Percentiles rank a stretch among this genome's conserved stretches.
phyloP scores from a whole-genome alignment of 2,113 vertebrate species.

The Lethenteron camtschaticum region DNA sequence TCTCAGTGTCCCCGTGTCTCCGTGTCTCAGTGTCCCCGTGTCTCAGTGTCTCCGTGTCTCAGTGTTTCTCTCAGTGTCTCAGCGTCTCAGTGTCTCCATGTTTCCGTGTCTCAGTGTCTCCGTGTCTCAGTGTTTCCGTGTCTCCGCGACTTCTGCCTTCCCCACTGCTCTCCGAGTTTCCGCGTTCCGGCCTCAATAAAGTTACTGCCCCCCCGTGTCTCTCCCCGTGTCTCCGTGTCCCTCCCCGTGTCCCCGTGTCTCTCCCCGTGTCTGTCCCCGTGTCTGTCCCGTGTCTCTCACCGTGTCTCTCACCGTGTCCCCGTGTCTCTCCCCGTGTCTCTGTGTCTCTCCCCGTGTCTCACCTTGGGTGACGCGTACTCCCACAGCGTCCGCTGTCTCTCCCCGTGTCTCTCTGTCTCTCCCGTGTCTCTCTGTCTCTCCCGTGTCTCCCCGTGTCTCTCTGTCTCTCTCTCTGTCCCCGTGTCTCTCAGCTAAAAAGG shows the following conservation, averaged over 20 bases:
- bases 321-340: neutral
- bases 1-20: too few relatives aligned
- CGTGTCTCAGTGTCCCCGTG: too few relatives aligned
- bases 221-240: neutral
- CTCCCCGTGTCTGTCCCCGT: neutral
- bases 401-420: too few relatives aligned
- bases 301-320: neutral
- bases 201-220: neutral
- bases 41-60: too few relatives aligned
- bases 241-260: neutral
- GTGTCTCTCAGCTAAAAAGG: neutral
- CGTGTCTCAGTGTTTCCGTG: too few relatives aligned
- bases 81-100: too few relatives aligned
- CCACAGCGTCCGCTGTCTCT: neutral
- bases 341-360: neutral
- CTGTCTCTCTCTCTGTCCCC: neutral
- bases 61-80: slow-evolving; percentile 1
- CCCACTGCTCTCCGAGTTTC: neutral
- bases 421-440: neutral
- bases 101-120: too few relatives aligned
- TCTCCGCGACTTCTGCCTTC: neutral
- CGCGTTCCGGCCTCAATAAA: neutral
- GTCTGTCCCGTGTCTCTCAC: neutral
- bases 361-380: too few relatives aligned
- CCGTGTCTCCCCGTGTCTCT: neutral